Conservation (phyloP, 2,888 invertebrate species). For the Drosophila barbarae region DNA sequence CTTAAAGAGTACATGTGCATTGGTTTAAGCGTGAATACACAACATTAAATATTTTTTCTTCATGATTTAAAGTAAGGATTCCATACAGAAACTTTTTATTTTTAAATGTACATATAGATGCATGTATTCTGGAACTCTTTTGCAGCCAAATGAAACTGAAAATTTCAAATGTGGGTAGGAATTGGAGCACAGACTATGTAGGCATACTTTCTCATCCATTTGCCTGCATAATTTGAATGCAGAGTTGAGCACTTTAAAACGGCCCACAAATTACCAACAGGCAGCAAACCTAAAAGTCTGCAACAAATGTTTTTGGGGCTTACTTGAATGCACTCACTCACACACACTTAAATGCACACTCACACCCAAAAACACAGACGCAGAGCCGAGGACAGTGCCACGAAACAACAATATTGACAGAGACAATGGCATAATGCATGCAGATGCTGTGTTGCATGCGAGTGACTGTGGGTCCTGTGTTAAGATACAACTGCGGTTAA, state of each 20-base stretch:
- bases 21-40: not conserved
- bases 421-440: constrained; percentile 70
- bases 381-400: constrained; percentile 45
- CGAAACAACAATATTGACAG: constrained; percentile 66
- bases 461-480: constrained; percentile 24
- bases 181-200: not conserved
- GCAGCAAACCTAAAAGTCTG: constrained; percentile 56
- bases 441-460: constrained; percentile 40
- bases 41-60: not conserved
- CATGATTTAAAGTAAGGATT: not conserved
- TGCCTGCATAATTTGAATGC: constrained; percentile 35
- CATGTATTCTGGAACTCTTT: no score
- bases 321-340: constrained; percentile 29
- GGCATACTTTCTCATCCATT: constrained; percentile 9
- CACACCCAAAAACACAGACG: constrained; percentile 16
- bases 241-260: constrained; percentile 52
- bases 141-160: constrained; percentile 1
- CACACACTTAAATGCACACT: constrained; percentile 19
- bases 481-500: not conserved
- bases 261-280: constrained; percentile 48
- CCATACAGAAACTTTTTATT: not conserved
- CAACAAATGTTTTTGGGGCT: constrained; percentile 57
- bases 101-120: not conserved
- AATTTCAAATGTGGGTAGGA: not conserved
- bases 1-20: not conserved